Conservation (phyloP, 1,140 invertebrate species). For the Gryllus bimaculatus region DNA sequence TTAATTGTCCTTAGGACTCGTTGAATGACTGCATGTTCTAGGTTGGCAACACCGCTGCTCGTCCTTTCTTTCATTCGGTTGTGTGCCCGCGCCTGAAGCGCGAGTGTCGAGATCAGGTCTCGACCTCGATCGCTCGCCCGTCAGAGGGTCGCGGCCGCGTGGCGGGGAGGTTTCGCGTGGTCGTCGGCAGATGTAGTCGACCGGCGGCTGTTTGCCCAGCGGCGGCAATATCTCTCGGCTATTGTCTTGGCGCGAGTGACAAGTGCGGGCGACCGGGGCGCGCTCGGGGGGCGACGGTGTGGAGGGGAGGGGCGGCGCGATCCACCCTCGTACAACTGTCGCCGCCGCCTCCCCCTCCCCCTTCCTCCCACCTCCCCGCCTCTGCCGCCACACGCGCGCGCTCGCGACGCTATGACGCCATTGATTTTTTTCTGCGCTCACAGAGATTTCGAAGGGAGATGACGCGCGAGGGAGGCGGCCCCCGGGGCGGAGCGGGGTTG, state of each 20-base stretch:
- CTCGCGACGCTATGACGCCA: slow-evolving; percentile 9
- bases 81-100: neutral
- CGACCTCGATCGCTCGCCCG: neutral
- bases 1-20: too few relatives aligned
- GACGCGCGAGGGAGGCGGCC: neutral
- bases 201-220: slow-evolving; percentile 1
- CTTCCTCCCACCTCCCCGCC: neutral
- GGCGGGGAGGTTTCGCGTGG: neutral
- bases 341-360: too few relatives aligned
- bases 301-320: neutral
- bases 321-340: neutral
- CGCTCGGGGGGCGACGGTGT: neutral
- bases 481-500: neutral
- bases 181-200: neutral
- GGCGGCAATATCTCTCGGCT: slow-evolving; percentile 2
- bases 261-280: neutral
- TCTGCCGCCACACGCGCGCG: neutral
- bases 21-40: too few relatives aligned
- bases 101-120: neutral
- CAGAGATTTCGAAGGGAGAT: slow-evolving; percentile 17
- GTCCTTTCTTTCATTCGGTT: neutral
- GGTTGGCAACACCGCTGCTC: too few relatives aligned
- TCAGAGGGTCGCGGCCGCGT: neutral
- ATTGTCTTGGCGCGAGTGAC: slow-evolving; percentile 2
- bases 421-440: slow-evolving; percentile 18